These are phyloP conservation scores for Clarias batrachus DNA, from an alignment of 2,113 vertebrate species.

Conservation along the genomic window DNA sequence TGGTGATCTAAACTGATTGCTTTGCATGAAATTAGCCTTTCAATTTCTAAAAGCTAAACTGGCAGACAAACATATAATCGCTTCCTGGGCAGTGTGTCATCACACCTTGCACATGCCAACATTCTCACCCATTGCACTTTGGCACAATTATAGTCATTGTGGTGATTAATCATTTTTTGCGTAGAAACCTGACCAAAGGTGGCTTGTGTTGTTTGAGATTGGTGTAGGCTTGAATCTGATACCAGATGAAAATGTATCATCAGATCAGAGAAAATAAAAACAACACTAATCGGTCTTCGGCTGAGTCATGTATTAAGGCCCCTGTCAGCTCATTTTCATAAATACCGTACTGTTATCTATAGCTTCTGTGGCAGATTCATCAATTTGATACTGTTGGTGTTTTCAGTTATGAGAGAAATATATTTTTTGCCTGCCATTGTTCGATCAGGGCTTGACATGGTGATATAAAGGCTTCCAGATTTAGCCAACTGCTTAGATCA, in stretches of 20 bases:
- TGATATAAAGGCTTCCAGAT: background rate
- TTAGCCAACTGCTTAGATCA: background rate
- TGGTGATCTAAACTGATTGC: background rate
- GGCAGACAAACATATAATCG: background rate
- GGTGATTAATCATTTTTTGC: constrained; percentile 6
- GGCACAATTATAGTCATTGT: background rate
- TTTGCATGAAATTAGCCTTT: background rate
- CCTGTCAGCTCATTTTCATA: background rate
- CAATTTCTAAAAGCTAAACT: background rate
- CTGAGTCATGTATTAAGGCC: background rate
- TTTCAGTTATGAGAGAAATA: background rate
- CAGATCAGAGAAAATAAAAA: background rate
- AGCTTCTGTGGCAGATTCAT: background rate
- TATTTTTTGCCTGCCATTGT: background rate
- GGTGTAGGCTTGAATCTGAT: background rate
- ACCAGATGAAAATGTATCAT: constrained; percentile 9
- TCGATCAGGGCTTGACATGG: background rate
- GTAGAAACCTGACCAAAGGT: constrained; percentile 34
- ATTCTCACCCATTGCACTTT: background rate
- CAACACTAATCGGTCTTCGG: background rate
- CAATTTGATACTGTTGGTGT: background rate
- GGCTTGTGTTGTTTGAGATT: background rate
- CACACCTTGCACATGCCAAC: background rate
- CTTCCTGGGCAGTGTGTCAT: background rate
- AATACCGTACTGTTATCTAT: background rate